Evolutionary conservation across 1,140 invertebrate genomes (phyloP).

Genomic region (Lasaia peninsularis): DNA sequence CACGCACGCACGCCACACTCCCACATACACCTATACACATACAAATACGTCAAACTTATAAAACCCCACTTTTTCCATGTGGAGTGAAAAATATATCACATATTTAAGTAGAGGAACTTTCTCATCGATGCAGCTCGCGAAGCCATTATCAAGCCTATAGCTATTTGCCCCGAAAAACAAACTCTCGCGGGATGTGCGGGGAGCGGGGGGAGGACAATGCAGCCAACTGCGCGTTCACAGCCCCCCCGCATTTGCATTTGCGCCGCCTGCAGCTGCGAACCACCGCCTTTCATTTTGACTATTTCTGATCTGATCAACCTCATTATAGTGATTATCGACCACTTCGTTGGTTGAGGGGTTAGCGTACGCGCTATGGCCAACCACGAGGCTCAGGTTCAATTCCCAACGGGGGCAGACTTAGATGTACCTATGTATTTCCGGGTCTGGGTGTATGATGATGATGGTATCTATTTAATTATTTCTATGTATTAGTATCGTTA

Average conservation of each 20-base stretch:
- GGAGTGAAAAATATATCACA: background rate
- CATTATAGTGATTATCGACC: too few relatives aligned
- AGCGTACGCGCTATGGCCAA: too few relatives aligned
- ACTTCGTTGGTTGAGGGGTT: too few relatives aligned
- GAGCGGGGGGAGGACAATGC: constrained; percentile 51
- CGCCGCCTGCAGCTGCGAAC: constrained; percentile 42
- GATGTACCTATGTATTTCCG: too few relatives aligned
- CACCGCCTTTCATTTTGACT: constrained; percentile 52
- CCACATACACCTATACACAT: too few relatives aligned
- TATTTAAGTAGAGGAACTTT: constrained; percentile 44
- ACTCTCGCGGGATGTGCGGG: constrained; percentile 66
- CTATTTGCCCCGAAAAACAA: constrained; percentile 77
- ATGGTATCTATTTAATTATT: too few relatives aligned
- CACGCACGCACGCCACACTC: too few relatives aligned
- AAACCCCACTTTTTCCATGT: background rate
- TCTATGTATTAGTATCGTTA: too few relatives aligned
- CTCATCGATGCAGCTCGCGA: constrained; percentile 44
- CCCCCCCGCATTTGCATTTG: constrained; percentile 59
- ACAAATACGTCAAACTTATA: background rate
- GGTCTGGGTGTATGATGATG: too few relatives aligned
- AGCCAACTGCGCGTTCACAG: constrained; percentile 70
- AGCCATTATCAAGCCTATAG: constrained; percentile 76
- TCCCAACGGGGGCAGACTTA: too few relatives aligned
- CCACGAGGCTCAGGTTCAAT: too few relatives aligned
- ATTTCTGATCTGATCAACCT: constrained; percentile 28